Conservation (phyloP, 2,113 vertebrate species). For the Rhabdornis inornatus region DNA sequence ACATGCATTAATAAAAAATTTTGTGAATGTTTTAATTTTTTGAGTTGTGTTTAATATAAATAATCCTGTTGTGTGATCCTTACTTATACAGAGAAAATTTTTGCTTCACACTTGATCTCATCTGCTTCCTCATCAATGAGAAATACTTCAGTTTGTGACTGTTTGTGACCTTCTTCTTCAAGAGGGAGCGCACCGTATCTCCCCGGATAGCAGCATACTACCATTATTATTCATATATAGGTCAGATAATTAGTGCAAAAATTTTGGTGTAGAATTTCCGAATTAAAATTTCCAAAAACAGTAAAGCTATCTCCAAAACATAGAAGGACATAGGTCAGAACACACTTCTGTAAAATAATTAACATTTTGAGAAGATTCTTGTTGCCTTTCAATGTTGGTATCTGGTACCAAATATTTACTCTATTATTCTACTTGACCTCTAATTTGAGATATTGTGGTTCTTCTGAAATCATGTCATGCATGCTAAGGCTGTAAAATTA, state of each 20-base stretch:
- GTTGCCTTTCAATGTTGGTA: not conserved
- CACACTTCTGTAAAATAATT: not conserved
- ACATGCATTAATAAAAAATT: not conserved
- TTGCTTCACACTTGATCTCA: not conserved
- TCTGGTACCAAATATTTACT: not conserved
- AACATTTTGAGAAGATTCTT: not conserved
- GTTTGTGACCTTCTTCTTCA: not conserved
- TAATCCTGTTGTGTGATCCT: not conserved
- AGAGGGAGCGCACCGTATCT: accelerated
- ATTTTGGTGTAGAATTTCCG: not conserved
- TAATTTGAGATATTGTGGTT: not conserved
- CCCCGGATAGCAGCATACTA: not conserved
- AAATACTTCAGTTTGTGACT: not conserved
- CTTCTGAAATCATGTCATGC: not conserved
- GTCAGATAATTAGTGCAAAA: not conserved
- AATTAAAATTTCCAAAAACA: not conserved
- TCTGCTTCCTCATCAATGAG: not conserved
- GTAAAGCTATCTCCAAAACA: not conserved
- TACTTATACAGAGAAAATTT: not conserved
- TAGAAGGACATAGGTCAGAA: not conserved
- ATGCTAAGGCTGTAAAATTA: not conserved
- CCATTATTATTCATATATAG: not conserved
- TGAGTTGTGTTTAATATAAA: not conserved
- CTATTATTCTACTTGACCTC: not conserved
- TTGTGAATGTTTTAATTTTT: not conserved